Evolutionary conservation across 2,888 invertebrate genomes (phyloP).

Genomic region (Eristalis tenax): DNA sequence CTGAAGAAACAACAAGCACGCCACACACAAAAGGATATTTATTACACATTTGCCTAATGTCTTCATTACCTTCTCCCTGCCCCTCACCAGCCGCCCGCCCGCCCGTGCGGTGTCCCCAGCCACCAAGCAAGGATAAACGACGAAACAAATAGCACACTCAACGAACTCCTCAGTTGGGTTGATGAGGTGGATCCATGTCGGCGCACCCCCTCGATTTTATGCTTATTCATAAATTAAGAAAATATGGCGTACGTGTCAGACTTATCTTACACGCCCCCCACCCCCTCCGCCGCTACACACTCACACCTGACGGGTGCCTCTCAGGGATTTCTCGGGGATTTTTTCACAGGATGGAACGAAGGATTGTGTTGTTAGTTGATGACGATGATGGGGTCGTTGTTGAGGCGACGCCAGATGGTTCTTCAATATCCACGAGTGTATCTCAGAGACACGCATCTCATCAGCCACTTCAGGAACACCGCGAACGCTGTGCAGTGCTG

Average conservation of each 20-base stretch:
- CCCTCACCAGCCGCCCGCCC: constrained; percentile 15
- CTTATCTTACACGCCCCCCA: not conserved
- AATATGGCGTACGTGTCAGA: constrained; percentile 65
- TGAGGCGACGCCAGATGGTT: constrained; percentile 44
- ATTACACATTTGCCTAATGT: constrained; percentile 67
- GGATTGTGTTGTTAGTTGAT: constrained; percentile 41
- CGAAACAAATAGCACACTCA: constrained; percentile 63
- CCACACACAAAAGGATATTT: constrained; percentile 51
- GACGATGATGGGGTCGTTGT: constrained; percentile 35
- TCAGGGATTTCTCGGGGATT: constrained; percentile 32
- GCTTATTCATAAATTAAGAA: constrained; percentile 69
- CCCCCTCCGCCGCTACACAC: constrained; percentile 33
- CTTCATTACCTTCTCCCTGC: constrained; percentile 62
- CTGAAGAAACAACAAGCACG: constrained; percentile 9
- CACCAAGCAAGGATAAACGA: constrained; percentile 37
- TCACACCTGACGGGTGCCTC: constrained; percentile 7
- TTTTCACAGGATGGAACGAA: constrained; percentile 33
- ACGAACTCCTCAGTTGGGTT: constrained; percentile 13
- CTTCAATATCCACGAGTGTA: constrained; percentile 53
- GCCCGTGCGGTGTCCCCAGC: constrained; percentile 9
- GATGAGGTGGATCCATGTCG: not conserved
- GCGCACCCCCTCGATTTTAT: constrained; percentile 40
- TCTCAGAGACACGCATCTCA: constrained; percentile 6
- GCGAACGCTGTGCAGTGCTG: not conserved
- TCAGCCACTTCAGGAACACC: not conserved